These are phyloP conservation scores for Hedychridium roseum DNA, from an alignment of 2,888 invertebrate species.

Conservation along the genomic window DNA sequence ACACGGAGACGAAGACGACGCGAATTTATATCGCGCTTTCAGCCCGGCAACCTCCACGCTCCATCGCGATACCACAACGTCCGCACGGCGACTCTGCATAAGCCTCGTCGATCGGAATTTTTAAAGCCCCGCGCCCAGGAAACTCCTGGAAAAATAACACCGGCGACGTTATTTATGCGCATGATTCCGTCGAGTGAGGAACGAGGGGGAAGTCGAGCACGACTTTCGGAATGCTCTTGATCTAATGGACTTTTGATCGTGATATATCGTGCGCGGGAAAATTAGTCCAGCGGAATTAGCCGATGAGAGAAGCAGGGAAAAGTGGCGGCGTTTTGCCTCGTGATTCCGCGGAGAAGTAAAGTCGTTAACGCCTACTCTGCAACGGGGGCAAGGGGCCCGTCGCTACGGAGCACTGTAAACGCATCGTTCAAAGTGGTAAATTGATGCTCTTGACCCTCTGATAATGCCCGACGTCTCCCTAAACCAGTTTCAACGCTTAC, in stretches of 20 bases:
- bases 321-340: conserved; percentile 1
- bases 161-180: no score
- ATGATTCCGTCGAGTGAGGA: no score
- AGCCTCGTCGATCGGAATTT: no score
- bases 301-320: background rate
- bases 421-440: conserved; percentile 23
- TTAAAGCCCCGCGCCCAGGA: no score
- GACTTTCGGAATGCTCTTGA: background rate
- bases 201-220: background rate
- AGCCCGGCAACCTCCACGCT: no score
- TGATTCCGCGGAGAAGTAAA: conserved; percentile 39
- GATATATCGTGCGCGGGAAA: background rate
- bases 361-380: conserved; percentile 37
- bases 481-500: conserved; percentile 6
- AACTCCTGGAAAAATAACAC: no score
- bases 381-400: background rate
- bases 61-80: no score
- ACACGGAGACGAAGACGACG: no score
- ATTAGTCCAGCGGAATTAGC: background rate
- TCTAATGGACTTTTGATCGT: conserved; percentile 3
- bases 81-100: no score
- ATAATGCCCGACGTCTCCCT: conserved; percentile 11
- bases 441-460: conserved; percentile 28
- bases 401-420: conserved; percentile 18
- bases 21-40: no score